phyloP scores from a whole-genome alignment of 2,888 invertebrate species.

The Bugula neritina region DNA sequence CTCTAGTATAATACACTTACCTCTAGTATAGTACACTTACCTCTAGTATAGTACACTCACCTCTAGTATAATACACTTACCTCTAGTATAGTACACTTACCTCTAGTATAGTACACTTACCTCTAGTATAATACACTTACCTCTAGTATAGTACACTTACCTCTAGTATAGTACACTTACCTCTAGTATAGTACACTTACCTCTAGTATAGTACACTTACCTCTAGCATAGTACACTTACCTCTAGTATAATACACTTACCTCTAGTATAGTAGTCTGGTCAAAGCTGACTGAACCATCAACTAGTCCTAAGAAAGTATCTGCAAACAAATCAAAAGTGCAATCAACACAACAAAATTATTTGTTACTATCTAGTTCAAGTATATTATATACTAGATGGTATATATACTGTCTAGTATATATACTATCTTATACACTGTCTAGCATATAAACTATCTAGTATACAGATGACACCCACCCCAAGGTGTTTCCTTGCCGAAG shows the following conservation, averaged over 20 bases:
- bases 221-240: background rate
- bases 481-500: constrained; percentile 3
- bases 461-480: constrained; percentile 24
- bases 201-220: background rate
- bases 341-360: constrained; percentile 19
- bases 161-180: background rate
- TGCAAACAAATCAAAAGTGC: too few relatives aligned
- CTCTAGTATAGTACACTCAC: too few relatives aligned
- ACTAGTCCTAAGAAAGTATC: constrained; percentile 4
- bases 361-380: background rate
- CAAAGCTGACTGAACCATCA: background rate
- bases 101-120: too few relatives aligned
- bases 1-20: too few relatives aligned
- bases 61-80: too few relatives aligned
- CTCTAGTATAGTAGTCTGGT: background rate
- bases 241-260: constrained; percentile 1
- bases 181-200: background rate
- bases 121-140: too few relatives aligned
- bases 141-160: too few relatives aligned
- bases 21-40: too few relatives aligned
- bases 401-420: background rate
- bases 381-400: background rate
- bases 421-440: background rate
- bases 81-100: too few relatives aligned
- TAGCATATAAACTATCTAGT: background rate